Evolutionary conservation across 2,113 vertebrate genomes (phyloP), one percentile per base, ranked within the genome.

Genomic region (Climacteris rufus): DNA sequence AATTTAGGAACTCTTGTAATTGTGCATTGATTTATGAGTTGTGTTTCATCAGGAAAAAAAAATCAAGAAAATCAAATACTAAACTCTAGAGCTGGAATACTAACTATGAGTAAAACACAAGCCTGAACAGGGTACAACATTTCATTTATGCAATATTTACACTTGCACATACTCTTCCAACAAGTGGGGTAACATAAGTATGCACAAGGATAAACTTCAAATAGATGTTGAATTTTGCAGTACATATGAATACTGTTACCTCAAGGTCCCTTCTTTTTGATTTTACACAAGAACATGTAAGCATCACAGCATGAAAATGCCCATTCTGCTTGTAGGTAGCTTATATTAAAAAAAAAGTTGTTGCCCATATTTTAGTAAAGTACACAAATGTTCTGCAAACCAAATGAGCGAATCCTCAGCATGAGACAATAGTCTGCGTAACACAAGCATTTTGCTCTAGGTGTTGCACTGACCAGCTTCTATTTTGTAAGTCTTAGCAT

Each of bases 31-130:
- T 5, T 66, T 88, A 54, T 31, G 21, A 44, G 11, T 63, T 83
- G 6, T 52, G 11, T 54, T 80, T 93, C 74, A 57, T 76, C 80
- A 39, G 47, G 72, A 70, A 44, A 49, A 75, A 78, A 30, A 81
- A 64, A 21, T 30, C 1, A 10, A 83, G 59, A 63, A 91, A 81
- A 89, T 17, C 27, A 87, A 84, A 79, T 87, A 78, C 22, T 77
- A 78, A 91, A 56, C 33, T 68, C 35, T 40, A 64, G 11, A 60
- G 20, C 30, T 60, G 69, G n/a, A 94, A 75, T 79, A 92, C 24
- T 70, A 53, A 35, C 77, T 54, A 11, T 45, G 28, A 90, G 53
- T 75, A 79, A 94, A 95, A 94, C 57, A 76, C 75, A 97, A 92
- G 63, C 57, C 85, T 57, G 53, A 95, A 45, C 85, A 92, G 75